phyloP scores from a whole-genome alignment of 1,140 invertebrate genomes.

The Varroa destructor region DNA sequence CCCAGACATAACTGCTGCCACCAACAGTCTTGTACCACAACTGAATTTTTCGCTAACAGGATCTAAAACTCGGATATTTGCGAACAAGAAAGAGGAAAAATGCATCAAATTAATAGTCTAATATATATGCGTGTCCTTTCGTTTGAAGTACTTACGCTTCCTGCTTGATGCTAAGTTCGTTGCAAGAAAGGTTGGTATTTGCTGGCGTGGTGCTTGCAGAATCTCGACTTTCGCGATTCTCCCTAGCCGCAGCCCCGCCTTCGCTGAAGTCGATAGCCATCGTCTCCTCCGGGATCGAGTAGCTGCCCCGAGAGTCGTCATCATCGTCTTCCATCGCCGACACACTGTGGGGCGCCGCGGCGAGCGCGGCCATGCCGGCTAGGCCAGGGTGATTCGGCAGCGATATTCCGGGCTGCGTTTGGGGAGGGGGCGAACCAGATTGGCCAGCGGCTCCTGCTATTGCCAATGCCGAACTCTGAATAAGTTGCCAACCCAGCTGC shows the following conservation, averaged over 20 bases:
- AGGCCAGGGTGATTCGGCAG: constrained; percentile 34
- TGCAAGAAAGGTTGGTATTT: not conserved
- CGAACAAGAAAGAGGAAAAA: too few relatives aligned
- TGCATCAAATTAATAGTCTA: too few relatives aligned
- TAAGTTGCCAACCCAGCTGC: constrained; percentile 30
- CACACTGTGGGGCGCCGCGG: constrained; percentile 33
- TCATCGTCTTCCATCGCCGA: constrained; percentile 33
- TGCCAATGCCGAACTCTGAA: not conserved
- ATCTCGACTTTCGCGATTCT: not conserved
- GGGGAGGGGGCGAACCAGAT: constrained; percentile 29
- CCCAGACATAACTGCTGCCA: too few relatives aligned
- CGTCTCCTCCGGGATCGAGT: constrained; percentile 29
- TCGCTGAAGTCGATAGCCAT: constrained; percentile 33
- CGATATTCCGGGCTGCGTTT: constrained; percentile 34
- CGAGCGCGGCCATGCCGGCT: constrained; percentile 32
- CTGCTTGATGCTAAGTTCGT: constrained; percentile 32
- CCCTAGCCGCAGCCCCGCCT: constrained; percentile 27
- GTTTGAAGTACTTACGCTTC: constrained; percentile 30
- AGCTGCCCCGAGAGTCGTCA: constrained; percentile 22
- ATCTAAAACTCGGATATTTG: too few relatives aligned
- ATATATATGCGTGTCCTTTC: too few relatives aligned
- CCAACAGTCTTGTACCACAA: too few relatives aligned
- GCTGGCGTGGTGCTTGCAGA: too few relatives aligned
- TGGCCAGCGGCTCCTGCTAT: constrained; percentile 9
- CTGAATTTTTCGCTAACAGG: too few relatives aligned